Percentiles rank a stretch among this genome's conserved stretches.
phyloP scores from a whole-genome alignment of 2,113 vertebrate species.

The Triplophysa siluroides region DNA sequence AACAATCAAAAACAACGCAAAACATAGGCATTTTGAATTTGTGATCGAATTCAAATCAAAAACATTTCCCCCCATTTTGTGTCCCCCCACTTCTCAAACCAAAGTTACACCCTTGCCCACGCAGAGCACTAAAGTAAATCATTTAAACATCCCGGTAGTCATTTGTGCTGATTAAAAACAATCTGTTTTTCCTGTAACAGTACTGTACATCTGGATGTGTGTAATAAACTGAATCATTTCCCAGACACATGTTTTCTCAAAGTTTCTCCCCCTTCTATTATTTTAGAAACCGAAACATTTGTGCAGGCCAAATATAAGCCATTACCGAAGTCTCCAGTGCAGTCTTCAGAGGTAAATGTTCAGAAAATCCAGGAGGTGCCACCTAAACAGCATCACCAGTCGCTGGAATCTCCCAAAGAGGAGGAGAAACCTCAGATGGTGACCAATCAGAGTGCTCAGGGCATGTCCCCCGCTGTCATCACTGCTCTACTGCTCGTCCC shows the following conservation, averaged over 20 bases:
- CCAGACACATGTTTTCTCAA: background rate
- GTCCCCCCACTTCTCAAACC: too few species aligned
- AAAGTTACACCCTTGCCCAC: too few species aligned
- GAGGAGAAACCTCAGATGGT: conserved; percentile 54
- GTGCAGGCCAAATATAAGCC: conserved; percentile 81
- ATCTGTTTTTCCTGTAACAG: too few species aligned
- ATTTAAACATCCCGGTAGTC: background rate
- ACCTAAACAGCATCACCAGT: conserved; percentile 19
- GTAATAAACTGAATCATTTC: background rate
- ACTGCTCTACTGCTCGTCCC: conserved; percentile 88
- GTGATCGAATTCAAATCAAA: too few species aligned
- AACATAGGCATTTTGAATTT: too few species aligned
- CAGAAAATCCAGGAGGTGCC: conserved; percentile 50
- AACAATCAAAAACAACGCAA: too few species aligned
- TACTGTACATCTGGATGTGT: too few species aligned
- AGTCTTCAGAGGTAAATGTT: conserved; percentile 63
- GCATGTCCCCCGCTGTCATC: conserved; percentile 82
- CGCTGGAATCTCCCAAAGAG: background rate
- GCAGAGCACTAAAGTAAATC: background rate
- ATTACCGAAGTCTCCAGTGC: conserved; percentile 62
- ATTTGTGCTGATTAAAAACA: too few species aligned
- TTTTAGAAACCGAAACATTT: conserved; percentile 80
- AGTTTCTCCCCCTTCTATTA: background rate
- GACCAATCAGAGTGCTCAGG: conserved; percentile 72
- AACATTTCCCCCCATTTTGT: too few species aligned